Conservation (phyloP, 2,113 vertebrate genomes). For the Macroglossus sobrinus region DNA sequence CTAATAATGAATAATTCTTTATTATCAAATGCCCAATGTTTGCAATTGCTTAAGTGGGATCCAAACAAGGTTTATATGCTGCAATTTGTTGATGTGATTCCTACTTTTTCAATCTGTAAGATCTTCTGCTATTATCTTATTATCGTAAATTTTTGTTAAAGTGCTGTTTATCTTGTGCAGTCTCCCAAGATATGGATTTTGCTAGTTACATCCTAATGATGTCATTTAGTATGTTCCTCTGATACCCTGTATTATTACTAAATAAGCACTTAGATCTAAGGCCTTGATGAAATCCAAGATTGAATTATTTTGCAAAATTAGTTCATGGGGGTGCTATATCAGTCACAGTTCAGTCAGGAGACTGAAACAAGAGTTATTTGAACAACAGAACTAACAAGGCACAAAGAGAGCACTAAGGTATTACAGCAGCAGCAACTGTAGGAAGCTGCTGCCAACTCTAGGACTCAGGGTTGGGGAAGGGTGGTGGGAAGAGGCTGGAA, state of each 20-base stretch:
- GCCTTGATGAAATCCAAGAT: background rate
- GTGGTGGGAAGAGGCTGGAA: background rate
- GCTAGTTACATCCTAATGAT: background rate
- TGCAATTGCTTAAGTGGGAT: background rate
- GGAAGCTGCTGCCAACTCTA: background rate
- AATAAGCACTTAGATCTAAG: background rate
- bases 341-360: background rate
- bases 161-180: background rate
- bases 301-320: background rate
- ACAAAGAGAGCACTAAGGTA: background rate
- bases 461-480: background rate
- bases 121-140: background rate
- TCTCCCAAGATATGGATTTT: background rate
- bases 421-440: background rate
- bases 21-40: background rate
- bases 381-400: background rate
- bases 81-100: background rate
- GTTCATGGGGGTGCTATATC: background rate
- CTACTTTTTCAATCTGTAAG: background rate
- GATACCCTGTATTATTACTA: background rate
- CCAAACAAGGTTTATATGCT: background rate
- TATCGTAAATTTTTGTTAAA: background rate
- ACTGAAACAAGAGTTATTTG: background rate
- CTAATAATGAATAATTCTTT: background rate
- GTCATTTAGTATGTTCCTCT: background rate